These are phyloP conservation scores for Tangara arthus DNA, from an alignment of 2,797 vertebrate species.

Conservation along the genomic window DNA sequence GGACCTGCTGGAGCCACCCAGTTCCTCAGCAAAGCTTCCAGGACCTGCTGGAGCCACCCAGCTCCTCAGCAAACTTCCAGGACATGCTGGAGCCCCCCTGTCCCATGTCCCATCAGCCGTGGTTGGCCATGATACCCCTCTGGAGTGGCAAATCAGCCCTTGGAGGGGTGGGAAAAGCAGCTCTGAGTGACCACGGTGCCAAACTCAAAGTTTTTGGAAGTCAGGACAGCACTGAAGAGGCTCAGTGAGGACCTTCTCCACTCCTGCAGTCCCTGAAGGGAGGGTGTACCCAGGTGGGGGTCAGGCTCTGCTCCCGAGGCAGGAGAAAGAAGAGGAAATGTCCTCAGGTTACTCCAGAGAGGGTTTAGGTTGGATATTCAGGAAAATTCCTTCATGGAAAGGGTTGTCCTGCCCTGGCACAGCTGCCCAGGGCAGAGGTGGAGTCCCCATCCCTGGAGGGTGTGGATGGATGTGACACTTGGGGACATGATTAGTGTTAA, in stretches of 20 bases:
- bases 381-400: neutral
- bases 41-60: no score
- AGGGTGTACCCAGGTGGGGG: accelerated
- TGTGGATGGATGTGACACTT: neutral
- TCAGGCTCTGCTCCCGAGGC: accelerated
- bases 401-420: no score
- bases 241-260: neutral
- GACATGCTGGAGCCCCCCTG: neutral
- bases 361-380: neutral
- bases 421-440: no score
- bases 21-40: no score
- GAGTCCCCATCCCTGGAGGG: neutral
- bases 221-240: accelerated
- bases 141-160: neutral
- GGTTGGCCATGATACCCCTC: neutral
- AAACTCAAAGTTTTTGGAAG: neutral
- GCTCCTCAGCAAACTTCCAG: no score
- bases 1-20: no score
- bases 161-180: neutral
- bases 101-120: accelerated
- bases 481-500: neutral
- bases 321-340: neutral
- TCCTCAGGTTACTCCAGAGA: neutral
- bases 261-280: neutral
- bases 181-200: accelerated